A percentile compares a stretch with the other conserved stretches of the same genome.
Evolutionary conservation across 2,113 vertebrate species (phyloP).

Genomic region (Ranitomeya variabilis): DNA sequence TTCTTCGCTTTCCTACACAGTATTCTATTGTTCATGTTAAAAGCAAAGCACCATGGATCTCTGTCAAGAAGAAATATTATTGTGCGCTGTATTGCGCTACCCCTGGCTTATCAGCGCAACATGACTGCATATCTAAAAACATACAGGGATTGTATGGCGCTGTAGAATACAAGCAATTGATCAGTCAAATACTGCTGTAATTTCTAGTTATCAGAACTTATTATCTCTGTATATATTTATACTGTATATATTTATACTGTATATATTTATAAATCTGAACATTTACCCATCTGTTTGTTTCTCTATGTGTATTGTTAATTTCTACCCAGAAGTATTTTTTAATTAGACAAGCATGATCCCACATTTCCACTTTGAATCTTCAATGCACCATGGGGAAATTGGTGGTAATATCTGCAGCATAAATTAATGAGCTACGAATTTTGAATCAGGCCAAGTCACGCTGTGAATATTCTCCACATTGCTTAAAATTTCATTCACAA

Average conservation of each 20-base stretch:
- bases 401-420: too few relatives aligned
- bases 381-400: too few relatives aligned
- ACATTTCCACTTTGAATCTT: too few relatives aligned
- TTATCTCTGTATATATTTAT: neutral
- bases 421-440: too few relatives aligned
- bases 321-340: neutral
- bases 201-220: neutral
- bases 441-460: too few relatives aligned
- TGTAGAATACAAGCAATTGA: neutral
- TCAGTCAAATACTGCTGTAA: neutral
- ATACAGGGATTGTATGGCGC: neutral
- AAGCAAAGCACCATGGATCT: constrained; percentile 14
- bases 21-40: neutral
- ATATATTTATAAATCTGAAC: neutral
- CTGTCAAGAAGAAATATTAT: constrained; percentile 4
- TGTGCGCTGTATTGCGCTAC: neutral
- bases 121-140: neutral
- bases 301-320: neutral
- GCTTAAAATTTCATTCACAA: too few relatives aligned
- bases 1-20: constrained; percentile 25
- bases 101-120: neutral
- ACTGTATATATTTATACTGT: too few relatives aligned
- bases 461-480: too few relatives aligned
- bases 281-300: neutral
- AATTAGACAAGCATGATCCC: neutral